These are phyloP conservation scores for Myxocyprinus asiaticus DNA, from an alignment of 2,113 vertebrate species.

Conservation along the genomic window DNA sequence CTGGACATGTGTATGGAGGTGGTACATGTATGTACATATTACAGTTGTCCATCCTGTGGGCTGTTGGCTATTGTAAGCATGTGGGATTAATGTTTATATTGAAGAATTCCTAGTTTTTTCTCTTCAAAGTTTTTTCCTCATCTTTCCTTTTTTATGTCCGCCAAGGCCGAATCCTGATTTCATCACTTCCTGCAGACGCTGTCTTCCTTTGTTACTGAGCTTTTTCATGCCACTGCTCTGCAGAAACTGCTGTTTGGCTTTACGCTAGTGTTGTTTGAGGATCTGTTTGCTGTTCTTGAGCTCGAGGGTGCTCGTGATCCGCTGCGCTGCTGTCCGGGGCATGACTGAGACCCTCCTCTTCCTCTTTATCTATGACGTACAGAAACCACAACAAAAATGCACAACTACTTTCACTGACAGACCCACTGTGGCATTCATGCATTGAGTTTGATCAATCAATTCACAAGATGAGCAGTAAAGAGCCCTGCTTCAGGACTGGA, in stretches of 20 bases:
- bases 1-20: too few species aligned
- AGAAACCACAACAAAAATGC: neutral
- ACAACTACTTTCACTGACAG: neutral
- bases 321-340: neutral
- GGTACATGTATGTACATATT: too few species aligned
- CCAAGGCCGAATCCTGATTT: constrained; percentile 85
- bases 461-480: neutral
- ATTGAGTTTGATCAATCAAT: too few species aligned
- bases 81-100: too few species aligned
- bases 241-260: constrained; percentile 85
- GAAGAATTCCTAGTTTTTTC: too few species aligned
- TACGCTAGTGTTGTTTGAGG: constrained; percentile 83
- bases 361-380: constrained; percentile 55
- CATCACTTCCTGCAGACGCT: constrained; percentile 77
- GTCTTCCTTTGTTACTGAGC: constrained; percentile 72
- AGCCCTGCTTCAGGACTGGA: too few species aligned
- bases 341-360: neutral
- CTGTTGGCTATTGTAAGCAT: too few species aligned
- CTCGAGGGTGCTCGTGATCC: constrained; percentile 77
- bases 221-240: constrained; percentile 86
- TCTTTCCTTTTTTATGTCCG: constrained; percentile 83
- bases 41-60: too few species aligned
- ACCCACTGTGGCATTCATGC: neutral
- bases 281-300: constrained; percentile 89
- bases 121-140: constrained; percentile 86